Conservation (phyloP, 2,888 invertebrate genomes). For the Athripsodes cinereus region DNA sequence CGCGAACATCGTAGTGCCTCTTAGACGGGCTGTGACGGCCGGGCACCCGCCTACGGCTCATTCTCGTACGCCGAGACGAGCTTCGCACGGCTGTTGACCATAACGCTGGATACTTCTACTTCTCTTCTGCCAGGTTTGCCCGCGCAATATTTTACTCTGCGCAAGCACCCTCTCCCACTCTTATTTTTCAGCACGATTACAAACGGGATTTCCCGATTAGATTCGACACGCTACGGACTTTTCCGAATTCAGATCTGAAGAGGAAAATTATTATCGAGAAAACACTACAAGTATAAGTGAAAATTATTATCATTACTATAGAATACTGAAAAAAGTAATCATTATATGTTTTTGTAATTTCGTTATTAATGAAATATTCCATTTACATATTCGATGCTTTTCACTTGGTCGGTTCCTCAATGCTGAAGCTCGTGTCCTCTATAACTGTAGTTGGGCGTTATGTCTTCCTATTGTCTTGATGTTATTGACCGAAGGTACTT, state of each 20-base stretch:
- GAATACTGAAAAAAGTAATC: too few relatives aligned
- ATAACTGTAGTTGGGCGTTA: too few relatives aligned
- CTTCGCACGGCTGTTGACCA: slow-evolving; percentile 23
- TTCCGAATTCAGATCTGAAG: background rate
- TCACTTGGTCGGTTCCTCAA: too few relatives aligned
- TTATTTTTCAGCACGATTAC: background rate
- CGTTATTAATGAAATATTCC: too few relatives aligned
- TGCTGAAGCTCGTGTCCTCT: too few relatives aligned
- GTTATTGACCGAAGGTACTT: too few relatives aligned
- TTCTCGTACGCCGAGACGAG: slow-evolving; percentile 21
- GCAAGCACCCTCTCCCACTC: slow-evolving; percentile 9
- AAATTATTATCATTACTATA: too few relatives aligned
- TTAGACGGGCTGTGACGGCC: slow-evolving; percentile 19
- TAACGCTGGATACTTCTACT: slow-evolving; percentile 20
- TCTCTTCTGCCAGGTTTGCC: slow-evolving; percentile 22
- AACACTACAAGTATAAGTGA: too few relatives aligned
- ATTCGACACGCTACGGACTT: background rate
- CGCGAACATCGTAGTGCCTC: slow-evolving; percentile 22
- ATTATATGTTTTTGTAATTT: too few relatives aligned
- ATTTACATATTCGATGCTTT: too few relatives aligned
- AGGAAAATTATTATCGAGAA: background rate
- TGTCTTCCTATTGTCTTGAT: too few relatives aligned
- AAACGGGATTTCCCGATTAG: background rate
- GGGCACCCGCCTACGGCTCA: slow-evolving; percentile 22
- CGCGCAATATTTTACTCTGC: slow-evolving; percentile 30